Conservation (phyloP, 2,888 invertebrate genomes). For the Heliconius hortense region DNA sequence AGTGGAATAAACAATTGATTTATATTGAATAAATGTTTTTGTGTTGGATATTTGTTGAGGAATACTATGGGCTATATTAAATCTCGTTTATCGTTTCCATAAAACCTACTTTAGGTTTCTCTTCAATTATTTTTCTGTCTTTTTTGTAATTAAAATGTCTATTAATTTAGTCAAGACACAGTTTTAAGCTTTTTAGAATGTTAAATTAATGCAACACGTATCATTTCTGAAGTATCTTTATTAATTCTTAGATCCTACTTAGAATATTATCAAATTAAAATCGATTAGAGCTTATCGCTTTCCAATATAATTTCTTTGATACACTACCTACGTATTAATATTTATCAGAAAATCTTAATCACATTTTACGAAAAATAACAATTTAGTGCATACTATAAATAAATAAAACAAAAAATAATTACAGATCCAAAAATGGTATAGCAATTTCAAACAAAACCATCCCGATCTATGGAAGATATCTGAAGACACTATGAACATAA, state of each 20-base stretch:
- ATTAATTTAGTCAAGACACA: background rate
- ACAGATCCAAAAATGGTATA: conserved; percentile 85
- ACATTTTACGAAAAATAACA: background rate
- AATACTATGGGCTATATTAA: background rate
- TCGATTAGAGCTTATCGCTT: background rate
- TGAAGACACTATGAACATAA: conserved; percentile 85
- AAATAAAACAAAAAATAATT: conserved; percentile 25
- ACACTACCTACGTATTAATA: too few relatives aligned
- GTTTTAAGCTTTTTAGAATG: background rate
- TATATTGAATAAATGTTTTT: background rate
- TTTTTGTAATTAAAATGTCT: background rate
- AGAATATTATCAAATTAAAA: background rate
- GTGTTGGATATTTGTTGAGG: background rate
- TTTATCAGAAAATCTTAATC: background rate
- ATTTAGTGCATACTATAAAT: background rate
- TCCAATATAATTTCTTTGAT: background rate
- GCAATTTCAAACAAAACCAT: conserved; percentile 85
- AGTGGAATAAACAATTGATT: background rate
- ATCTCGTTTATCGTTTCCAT: background rate
- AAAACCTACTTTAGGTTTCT: background rate
- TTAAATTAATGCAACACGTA: background rate
- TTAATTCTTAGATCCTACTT: background rate
- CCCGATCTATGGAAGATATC: conserved; percentile 87
- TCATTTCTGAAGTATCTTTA: background rate
- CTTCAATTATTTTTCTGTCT: background rate